phyloP scores from a whole-genome alignment of 2,888 invertebrate genomes.

The Unio pictorum region DNA sequence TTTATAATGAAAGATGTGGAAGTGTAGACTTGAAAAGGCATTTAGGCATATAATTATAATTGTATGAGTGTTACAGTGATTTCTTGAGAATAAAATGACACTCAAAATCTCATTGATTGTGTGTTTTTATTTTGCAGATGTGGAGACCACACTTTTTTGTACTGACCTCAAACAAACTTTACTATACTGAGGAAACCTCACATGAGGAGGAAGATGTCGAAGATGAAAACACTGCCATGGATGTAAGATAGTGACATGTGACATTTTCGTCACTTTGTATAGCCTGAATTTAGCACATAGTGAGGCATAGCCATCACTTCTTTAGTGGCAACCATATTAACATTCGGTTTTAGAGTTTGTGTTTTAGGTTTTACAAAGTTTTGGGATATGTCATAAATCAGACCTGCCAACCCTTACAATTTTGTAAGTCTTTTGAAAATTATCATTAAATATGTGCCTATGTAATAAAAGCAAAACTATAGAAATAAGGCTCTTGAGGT shows the following conservation, averaged over 20 bases:
- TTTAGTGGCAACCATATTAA: not conserved
- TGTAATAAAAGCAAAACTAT: no score
- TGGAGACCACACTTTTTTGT: slow-evolving; percentile 97
- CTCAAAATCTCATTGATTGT: not conserved
- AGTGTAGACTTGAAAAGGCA: no score
- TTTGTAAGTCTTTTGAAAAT: no score
- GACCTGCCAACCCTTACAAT: no score
- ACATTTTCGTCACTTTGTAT: no score
- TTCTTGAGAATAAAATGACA: not conserved
- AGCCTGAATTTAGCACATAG: not conserved
- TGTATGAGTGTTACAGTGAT: no score
- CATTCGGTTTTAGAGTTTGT: not conserved
- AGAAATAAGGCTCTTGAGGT: no score
- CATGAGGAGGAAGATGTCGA: slow-evolving; percentile 73
- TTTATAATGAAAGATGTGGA: no score
- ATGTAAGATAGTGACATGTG: slow-evolving; percentile 22
- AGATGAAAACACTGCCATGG: slow-evolving; percentile 66
- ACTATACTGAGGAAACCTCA: slow-evolving; percentile 82
- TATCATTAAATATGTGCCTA: no score
- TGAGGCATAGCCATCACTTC: not conserved
- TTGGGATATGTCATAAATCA: no score
- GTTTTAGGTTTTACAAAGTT: no score
- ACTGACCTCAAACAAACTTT: slow-evolving; percentile 88
- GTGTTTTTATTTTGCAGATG: slow-evolving; percentile 74
- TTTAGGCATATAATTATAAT: no score